phyloP scores from a whole-genome alignment of 2,797 vertebrate genomes.

The Pristis pectinata region DNA sequence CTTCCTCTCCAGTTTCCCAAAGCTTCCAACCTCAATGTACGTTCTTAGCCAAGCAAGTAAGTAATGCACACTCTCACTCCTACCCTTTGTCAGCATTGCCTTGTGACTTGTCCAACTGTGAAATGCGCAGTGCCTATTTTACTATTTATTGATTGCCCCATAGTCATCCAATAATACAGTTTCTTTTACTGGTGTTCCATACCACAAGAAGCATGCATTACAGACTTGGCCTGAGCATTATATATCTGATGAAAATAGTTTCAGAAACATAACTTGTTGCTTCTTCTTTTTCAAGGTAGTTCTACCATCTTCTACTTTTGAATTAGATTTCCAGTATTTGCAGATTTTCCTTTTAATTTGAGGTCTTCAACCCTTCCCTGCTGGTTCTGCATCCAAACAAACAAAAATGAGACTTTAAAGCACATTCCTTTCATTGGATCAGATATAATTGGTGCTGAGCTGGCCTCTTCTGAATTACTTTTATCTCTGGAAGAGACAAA shows the following conservation, averaged over 20 bases:
- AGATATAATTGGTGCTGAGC: background rate
- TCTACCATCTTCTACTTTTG: background rate
- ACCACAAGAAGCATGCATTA: background rate
- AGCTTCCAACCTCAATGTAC: background rate
- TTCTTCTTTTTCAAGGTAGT: background rate
- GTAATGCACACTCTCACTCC: background rate
- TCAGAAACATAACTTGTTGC: background rate
- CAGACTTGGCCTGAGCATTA: background rate
- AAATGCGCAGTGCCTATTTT: background rate
- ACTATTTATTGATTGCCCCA: background rate
- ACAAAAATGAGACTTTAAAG: background rate
- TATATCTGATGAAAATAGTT: background rate
- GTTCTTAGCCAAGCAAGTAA: background rate
- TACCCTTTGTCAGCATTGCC: background rate
- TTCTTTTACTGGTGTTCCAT: background rate
- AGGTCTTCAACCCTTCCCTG: background rate
- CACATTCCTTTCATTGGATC: background rate
- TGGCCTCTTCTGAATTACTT: background rate
- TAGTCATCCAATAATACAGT: background rate
- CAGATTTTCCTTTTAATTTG: background rate
- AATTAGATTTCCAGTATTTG: background rate
- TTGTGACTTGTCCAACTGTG: background rate
- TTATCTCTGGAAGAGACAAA: background rate
- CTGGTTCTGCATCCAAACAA: background rate
- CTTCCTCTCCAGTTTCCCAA: background rate